Base-by-base conservation (phyloP, 2,797 vertebrate species). In the Yasuhikotakia modesta region DNA sequence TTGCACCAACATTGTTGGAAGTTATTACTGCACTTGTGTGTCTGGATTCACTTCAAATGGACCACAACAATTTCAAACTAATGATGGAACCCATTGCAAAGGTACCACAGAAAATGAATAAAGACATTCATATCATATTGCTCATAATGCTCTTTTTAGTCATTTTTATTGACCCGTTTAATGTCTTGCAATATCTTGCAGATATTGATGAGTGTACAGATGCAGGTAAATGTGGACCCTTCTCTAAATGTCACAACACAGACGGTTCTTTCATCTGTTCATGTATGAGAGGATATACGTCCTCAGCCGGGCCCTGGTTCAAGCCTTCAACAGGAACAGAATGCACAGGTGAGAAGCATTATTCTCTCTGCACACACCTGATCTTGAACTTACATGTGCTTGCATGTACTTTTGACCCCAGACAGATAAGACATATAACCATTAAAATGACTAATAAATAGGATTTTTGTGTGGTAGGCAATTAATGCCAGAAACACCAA, bases 1-100 rank as follows among this genome's bases (percentile, higher is more conserved):
- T 69, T 99, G 97, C 86, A 95, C 88, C 64, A 98, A 99, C 91
- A 96, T 93, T 0, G 53, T 39, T 10, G 97, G 97, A 81, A 93
- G 93, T 87, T 98, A 96, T 85, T 90, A 91, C 89, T 99, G 97
- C 57, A 95, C 90, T 17, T 99, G 97, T 58, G 24, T 78, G n/a
- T 24, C 89, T 73, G 97, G 97, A 73, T 98, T 94, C 85, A 84
- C 2, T 55, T 95, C 97, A 39, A 95, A 91, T 30, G 93, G 93
- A 64, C 72, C 21, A 6, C 55, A 67, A 21, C 0, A 73, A 17
- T 98, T 99, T 87, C 89, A 93, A 85, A 90, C 96, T 81, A 99
- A 98, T 24, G 97, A 98, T 79, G 96, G 95, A 86, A 98, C 95
- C 1, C 83, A 88, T 72, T 99, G 97, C 2, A 79, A 57, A 24